Conservation (phyloP, 2,113 vertebrate genomes). For the Lophochroa leadbeateri region DNA sequence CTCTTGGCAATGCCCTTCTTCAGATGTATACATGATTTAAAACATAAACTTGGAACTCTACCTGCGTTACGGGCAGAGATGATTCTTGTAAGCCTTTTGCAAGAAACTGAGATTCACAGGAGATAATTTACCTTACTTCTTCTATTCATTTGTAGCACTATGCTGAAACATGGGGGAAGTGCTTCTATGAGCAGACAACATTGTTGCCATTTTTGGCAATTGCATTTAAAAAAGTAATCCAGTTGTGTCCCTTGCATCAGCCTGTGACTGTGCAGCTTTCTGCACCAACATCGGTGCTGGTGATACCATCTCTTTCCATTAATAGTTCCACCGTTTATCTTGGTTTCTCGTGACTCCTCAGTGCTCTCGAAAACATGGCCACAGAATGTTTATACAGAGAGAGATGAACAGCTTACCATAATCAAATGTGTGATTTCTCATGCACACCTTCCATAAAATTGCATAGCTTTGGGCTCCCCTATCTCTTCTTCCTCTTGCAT, state of each 20-base stretch:
- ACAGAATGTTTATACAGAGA: background rate
- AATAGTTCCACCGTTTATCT: background rate
- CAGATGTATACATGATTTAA: background rate
- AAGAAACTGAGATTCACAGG: background rate
- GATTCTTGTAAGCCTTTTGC: background rate
- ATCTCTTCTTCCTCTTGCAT: background rate
- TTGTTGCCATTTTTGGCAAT: background rate
- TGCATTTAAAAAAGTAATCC: background rate
- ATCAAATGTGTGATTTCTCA: background rate
- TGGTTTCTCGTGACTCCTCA: background rate
- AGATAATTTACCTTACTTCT: background rate
- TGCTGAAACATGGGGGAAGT: background rate
- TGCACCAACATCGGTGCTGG: background rate
- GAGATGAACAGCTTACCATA: background rate
- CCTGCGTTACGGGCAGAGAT: background rate
- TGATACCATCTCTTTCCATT: rapidly evolving
- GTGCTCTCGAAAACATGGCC: background rate
- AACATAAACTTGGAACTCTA: background rate
- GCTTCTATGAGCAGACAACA: background rate
- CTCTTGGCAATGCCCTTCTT: background rate
- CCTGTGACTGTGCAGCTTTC: background rate
- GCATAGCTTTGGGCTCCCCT: background rate
- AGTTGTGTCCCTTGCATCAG: background rate
- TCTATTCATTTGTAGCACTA: background rate
- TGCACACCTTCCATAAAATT: background rate